Conservation (phyloP, 2,113 vertebrate genomes). For the Phylloscopus whistleri region DNA sequence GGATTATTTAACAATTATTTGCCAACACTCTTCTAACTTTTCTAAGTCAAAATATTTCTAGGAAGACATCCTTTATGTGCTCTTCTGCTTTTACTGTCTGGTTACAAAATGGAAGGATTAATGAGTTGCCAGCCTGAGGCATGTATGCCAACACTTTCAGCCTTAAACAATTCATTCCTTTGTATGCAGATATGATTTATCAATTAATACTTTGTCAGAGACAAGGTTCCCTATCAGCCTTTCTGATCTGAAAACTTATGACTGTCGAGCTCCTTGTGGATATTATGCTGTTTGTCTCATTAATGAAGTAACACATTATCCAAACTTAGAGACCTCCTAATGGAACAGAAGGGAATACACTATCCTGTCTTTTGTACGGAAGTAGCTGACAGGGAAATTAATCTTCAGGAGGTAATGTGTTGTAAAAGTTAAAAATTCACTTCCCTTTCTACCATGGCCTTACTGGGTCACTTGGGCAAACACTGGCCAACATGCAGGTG, state of each 20-base stretch:
- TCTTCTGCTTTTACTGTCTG: background rate
- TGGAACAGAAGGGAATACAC: background rate
- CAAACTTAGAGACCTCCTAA: background rate
- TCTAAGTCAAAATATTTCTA: background rate
- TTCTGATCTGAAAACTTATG: background rate
- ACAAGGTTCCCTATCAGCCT: background rate
- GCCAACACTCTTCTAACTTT: background rate
- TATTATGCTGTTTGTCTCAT: background rate
- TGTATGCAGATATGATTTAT: background rate
- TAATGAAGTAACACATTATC: background rate
- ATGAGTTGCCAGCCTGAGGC: background rate
- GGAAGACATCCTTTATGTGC: background rate
- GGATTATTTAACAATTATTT: background rate
- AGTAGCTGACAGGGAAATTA: background rate
- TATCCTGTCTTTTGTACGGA: background rate
- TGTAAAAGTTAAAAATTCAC: background rate
- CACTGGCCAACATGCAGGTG: background rate
- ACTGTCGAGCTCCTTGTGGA: background rate
- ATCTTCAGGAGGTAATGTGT: background rate
- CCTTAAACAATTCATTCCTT: background rate
- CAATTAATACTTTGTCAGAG: background rate
- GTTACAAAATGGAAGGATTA: background rate
- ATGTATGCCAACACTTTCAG: background rate
- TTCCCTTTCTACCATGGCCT: background rate
- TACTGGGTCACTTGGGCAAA: background rate